Base-by-base conservation (phyloP, 2,113 vertebrate genomes). In the Lanius ludovicianus region DNA sequence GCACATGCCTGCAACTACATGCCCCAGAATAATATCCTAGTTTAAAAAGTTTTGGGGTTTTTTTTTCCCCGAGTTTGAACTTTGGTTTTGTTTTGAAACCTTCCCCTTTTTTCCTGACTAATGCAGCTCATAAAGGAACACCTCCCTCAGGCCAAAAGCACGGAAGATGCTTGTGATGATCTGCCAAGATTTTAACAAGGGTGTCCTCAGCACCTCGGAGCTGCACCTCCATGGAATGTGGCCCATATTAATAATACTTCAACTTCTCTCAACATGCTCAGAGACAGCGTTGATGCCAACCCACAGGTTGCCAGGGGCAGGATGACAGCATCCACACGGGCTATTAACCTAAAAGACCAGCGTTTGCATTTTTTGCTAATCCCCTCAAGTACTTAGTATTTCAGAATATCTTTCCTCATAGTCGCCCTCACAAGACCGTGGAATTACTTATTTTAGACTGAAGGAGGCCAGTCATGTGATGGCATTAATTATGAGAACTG, bases 21-120 rank as follows among this genome's bases (percentile, higher is more conserved):
- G 95, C 49, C 64, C 44, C 52, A 68, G 55, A 80, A 95, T 15
- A 64, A 87, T 28, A 69, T 2, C 3, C 46, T 46, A 39, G 11
- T 75, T 60, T 53, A 24, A 67, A 81, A 79, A 68, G n/a, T 15
- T 37, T 6, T 4, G 15, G 3, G 0, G 8, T 55, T 42, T 63
- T 60, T 33, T 22, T 42, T 42, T 37, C 37, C 1, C n/a, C 0
- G 4, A 80, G 49, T 77, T 59, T 90, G 95, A 96, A 89, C 88
- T 95, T 92, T 92, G 56, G 53, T 49, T 94, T 94, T 95, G 69
- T 96, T 97, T 90, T 95, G 90, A 94, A 96, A 94, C 56, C 53
- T 90, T 89, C 62, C 15, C 27, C 39, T 30, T 92, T 94, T 84
- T 41, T 33, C 82, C 79, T 95, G 89, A 96, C 89, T 90, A 92